Evolutionary conservation across 2,797 vertebrate species (phyloP), one percentile per base, ranked within the genome.

Genomic region (Intellagama lesueurii): DNA sequence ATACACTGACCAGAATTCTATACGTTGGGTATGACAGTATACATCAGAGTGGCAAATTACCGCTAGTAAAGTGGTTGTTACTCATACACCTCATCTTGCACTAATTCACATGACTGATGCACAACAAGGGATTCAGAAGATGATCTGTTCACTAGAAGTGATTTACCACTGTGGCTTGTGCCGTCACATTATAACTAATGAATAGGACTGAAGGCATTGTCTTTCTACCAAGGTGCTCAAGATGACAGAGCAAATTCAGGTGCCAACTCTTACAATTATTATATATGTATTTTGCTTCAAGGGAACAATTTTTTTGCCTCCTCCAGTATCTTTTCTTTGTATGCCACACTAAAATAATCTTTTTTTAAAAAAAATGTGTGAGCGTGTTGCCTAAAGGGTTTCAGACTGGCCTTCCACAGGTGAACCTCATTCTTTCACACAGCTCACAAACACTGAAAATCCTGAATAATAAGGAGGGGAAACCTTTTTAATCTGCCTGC

Each of bases 331-430:
- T 92, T 94, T 94, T 56, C 3, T 5, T 91, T 82, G 88, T 87
- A 24, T 82, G 28, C 90, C 9, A 83, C 85, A 92, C 92, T 95
- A 91, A 91, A 69, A 69, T 69, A 94, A 92, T 60, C 91, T 11
- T 85, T 85, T 91, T 92, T 95, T 90, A 91, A 69, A 69, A 64
- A n/a, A 40, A 93, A 76, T 91, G 92, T 88, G 95, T 95, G 92
- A 90, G 70, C 32, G 60, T 77, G 91, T 94, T 94, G 94, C 88
- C 89, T 89, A 93, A 91, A 95, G 70, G 2, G 94, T 95, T 94
- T 80, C 47, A 90, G 90, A 12, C 49, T 52, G 49, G 49, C 49
- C 11, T 52, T 52, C 49, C 49, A 52, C 49, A 52, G 49, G 49
- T 52, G 7, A 7, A 52, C 49, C 49, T 52, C 49, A 52, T 52